These are phyloP conservation scores for Falco berigora DNA, from an alignment of 2,797 vertebrate species.

Conservation along the genomic window DNA sequence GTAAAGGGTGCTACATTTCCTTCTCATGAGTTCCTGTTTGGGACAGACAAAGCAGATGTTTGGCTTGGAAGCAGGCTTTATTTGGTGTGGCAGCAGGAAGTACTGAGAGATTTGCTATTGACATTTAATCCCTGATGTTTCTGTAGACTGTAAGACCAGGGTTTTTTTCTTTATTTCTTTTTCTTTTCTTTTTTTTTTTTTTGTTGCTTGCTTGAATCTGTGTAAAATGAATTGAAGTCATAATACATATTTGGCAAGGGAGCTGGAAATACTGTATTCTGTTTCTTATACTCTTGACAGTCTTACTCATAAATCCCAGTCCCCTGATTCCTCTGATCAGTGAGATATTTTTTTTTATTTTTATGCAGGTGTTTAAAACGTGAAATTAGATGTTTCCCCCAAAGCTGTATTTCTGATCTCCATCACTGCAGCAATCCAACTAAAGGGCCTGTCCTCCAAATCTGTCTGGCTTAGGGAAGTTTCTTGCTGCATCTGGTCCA, in stretches of 20 bases:
- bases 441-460: not conserved
- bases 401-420: not conserved
- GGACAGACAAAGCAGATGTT: constrained; percentile 67
- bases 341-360: not conserved
- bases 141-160: constrained; percentile 13
- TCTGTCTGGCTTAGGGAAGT: not conserved
- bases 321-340: constrained; percentile 12
- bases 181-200: not conserved
- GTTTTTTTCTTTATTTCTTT: not conserved
- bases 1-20: constrained; percentile 41
- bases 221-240: constrained; percentile 29
- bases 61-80: constrained; percentile 56
- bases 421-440: not conserved
- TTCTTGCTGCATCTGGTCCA: not conserved
- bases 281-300: constrained; percentile 47
- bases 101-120: constrained; percentile 59
- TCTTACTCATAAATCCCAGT: constrained; percentile 31
- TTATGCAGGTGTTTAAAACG: constrained; percentile 39
- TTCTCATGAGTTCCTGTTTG: constrained; percentile 62
- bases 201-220: not conserved
- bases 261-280: constrained; percentile 49
- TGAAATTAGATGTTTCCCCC: constrained; percentile 43
- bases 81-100: constrained; percentile 58
- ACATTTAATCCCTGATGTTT: constrained; percentile 67
- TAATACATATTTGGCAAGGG: constrained; percentile 18